A percentile compares a stretch with the other conserved stretches of the same genome.
phyloP scores from a whole-genome alignment of 1,140 invertebrate genomes.

The Rhysida immarginata region DNA sequence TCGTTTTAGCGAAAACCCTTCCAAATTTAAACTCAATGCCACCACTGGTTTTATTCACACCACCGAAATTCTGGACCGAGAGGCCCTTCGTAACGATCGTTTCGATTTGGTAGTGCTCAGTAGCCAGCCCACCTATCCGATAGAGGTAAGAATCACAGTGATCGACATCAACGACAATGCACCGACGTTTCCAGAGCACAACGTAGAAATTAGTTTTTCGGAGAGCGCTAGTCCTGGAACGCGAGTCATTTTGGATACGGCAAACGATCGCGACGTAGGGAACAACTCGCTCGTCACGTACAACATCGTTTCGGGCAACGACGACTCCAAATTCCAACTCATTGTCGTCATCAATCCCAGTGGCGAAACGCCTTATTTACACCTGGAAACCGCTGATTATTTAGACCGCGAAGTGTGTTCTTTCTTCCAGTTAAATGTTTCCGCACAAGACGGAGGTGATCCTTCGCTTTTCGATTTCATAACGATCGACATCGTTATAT shows the following conservation, averaged over 20 bases:
- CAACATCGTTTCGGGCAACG: constrained; percentile 69
- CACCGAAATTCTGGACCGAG: constrained; percentile 60
- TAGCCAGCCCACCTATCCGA: constrained; percentile 81
- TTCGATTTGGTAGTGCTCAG: constrained; percentile 80
- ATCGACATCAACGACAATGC: constrained; percentile 78
- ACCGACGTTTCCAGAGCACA: constrained; percentile 74
- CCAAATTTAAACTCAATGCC: constrained; percentile 63
- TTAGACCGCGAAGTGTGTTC: constrained; percentile 72
- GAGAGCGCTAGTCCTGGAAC: constrained; percentile 79
- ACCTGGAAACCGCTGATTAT: constrained; percentile 75
- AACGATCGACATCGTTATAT: constrained; percentile 72
- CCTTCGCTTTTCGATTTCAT: constrained; percentile 66
- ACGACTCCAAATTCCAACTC: constrained; percentile 69
- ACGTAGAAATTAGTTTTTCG: constrained; percentile 68
- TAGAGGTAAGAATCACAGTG: constrained; percentile 73
- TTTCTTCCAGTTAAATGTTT: constrained; percentile 73
- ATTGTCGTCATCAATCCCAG: constrained; percentile 73
- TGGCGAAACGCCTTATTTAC: constrained; percentile 72
- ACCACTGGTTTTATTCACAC: constrained; percentile 67
- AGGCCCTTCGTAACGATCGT: constrained; percentile 52
- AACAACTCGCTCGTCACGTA: constrained; percentile 73
- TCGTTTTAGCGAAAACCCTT: constrained; percentile 73
- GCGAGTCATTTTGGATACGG: constrained; percentile 65
- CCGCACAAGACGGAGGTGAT: constrained; percentile 66
- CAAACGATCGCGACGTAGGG: constrained; percentile 70